These are phyloP conservation scores for Atherix ibis DNA, from an alignment of 2,888 invertebrate genomes.

Conservation along the genomic window DNA sequence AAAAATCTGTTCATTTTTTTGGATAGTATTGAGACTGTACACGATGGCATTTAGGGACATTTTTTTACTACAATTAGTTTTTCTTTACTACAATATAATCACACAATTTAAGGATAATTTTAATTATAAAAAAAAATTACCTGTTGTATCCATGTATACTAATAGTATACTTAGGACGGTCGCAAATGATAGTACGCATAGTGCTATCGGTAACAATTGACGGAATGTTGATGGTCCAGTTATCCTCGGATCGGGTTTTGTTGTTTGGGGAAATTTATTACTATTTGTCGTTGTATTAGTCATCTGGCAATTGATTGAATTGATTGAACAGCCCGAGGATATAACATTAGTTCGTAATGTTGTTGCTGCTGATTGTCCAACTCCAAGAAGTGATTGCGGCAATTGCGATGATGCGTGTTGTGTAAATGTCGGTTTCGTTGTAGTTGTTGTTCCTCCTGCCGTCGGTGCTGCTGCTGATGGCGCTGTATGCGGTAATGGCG, in stretches of 20 bases:
- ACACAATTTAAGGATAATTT: too few species aligned
- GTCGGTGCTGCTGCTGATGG: not conserved
- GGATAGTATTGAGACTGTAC: too few species aligned
- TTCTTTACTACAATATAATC: too few species aligned
- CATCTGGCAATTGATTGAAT: not conserved
- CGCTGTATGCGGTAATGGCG: not conserved
- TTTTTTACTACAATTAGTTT: too few species aligned
- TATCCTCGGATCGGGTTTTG: constrained; percentile 29
- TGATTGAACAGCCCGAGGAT: not conserved
- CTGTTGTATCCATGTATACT: constrained; percentile 67
- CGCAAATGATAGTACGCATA: constrained; percentile 63
- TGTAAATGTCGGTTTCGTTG: not conserved
- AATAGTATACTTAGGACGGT: constrained; percentile 64
- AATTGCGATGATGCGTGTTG: not conserved
- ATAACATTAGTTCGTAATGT: not conserved
- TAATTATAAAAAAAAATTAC: too few species aligned
- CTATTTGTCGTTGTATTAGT: constrained; percentile 1
- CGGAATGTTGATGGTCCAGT: constrained; percentile 30
- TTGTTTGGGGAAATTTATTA: constrained; percentile 8
- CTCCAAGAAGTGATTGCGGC: not conserved
- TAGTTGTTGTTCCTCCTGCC: not conserved
- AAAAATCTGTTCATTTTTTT: too few species aligned
- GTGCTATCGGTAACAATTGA: constrained; percentile 46
- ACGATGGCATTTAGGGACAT: too few species aligned
- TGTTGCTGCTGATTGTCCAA: constrained; percentile 3